Percentiles rank a stretch among this genome's conserved stretches.
phyloP scores from a whole-genome alignment of 2,888 invertebrate species.

The Physocephala rufipes region DNA sequence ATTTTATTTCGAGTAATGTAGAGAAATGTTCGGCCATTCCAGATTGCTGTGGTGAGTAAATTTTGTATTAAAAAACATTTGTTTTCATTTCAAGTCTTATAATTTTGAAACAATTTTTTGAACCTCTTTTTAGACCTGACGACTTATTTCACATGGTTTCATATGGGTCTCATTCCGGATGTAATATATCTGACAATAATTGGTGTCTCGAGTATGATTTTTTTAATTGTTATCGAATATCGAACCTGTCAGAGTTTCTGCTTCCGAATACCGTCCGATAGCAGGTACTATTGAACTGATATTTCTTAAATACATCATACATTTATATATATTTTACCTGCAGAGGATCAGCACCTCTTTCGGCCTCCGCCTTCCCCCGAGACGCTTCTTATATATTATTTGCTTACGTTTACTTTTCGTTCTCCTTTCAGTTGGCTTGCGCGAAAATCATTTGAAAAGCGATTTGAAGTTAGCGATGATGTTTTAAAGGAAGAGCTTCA shows the following conservation, averaged over 20 bases:
- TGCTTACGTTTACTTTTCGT: too few relatives aligned
- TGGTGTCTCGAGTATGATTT: constrained; percentile 11
- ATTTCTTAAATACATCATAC: too few relatives aligned
- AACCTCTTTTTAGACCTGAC: neutral
- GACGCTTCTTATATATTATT: too few relatives aligned
- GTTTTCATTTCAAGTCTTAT: neutral
- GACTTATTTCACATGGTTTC: neutral
- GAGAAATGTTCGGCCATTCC: constrained; percentile 43
- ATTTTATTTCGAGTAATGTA: constrained; percentile 43
- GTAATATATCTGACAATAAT: neutral
- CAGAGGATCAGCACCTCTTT: too few relatives aligned
- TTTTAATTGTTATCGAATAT: neutral
- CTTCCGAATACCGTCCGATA: neutral
- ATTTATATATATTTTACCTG: too few relatives aligned
- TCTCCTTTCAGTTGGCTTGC: neutral
- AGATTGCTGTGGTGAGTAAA: constrained; percentile 51
- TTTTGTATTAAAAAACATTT: neutral
- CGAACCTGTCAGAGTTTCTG: neutral
- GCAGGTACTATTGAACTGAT: neutral
- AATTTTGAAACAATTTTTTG: neutral
- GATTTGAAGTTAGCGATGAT: neutral
- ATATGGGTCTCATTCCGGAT: constrained; percentile 3
- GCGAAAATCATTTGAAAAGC: neutral
- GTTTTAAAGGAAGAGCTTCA: constrained; percentile 10
- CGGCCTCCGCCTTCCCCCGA: too few relatives aligned